Evolutionary conservation across 1,140 invertebrate species (phyloP).

Genomic region (Tetragonula clypearis): DNA sequence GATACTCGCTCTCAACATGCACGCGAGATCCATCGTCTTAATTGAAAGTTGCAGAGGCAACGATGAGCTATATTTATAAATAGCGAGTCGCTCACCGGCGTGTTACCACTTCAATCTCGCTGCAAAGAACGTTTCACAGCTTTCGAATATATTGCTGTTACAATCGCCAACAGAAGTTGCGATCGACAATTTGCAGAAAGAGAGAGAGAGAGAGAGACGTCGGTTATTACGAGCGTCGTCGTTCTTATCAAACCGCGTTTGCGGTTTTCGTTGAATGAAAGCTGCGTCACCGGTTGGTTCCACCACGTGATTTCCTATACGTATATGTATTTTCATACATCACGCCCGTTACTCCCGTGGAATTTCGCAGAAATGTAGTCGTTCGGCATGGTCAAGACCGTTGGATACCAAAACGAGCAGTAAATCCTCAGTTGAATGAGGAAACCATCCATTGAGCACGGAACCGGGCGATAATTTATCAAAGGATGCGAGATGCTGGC

Average conservation of each 20-base stretch:
- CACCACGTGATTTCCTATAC: background rate
- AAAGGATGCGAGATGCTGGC: background rate
- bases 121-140: background rate
- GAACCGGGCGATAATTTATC: background rate
- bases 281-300: too few relatives aligned
- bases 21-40: background rate
- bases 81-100: background rate
- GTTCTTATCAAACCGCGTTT: too few relatives aligned
- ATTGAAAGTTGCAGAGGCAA: conserved; percentile 20
- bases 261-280: too few relatives aligned
- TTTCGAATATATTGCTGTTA: too few relatives aligned
- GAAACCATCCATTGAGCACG: background rate
- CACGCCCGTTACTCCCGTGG: background rate
- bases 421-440: conserved; percentile 5
- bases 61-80: background rate
- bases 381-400: background rate
- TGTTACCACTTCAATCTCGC: background rate
- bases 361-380: background rate
- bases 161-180: background rate
- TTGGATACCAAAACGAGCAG: background rate
- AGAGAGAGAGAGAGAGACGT: too few relatives aligned
- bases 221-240: too few relatives aligned
- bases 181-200: too few relatives aligned
- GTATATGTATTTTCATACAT: background rate
- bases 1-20: background rate